Evolutionary conservation across 2,888 invertebrate species (phyloP).

Genomic region (Limnephilus lunatus): DNA sequence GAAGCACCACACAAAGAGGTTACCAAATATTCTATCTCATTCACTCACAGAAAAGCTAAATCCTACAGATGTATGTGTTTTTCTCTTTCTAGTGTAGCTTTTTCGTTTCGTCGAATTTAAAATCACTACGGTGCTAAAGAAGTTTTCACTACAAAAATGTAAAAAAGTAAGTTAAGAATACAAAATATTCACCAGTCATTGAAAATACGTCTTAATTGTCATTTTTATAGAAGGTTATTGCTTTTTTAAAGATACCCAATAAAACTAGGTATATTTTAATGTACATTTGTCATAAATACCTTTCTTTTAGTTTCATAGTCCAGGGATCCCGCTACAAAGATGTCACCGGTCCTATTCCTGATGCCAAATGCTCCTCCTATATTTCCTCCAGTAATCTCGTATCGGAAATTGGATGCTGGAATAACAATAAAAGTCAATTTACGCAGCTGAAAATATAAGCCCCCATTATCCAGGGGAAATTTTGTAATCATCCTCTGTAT

Average conservation of each 20-base stretch:
- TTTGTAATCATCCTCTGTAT: not conserved
- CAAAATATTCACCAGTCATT: not conserved
- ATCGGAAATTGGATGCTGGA: constrained; percentile 75
- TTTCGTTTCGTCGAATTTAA: too few relatives aligned
- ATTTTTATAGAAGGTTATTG: too few relatives aligned
- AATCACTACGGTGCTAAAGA: too few relatives aligned
- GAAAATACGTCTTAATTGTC: too few relatives aligned
- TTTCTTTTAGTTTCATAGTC: constrained; percentile 76
- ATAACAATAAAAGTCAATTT: constrained; percentile 47
- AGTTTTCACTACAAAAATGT: too few relatives aligned
- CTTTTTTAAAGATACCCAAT: not conserved
- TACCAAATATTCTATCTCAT: too few relatives aligned
- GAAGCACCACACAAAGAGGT: too few relatives aligned
- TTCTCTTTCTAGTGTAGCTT: too few relatives aligned
- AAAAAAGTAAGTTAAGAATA: too few relatives aligned
- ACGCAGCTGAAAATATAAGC: not conserved
- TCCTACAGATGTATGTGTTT: too few relatives aligned
- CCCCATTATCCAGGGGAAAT: not conserved
- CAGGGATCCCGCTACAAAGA: constrained; percentile 76
- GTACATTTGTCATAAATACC: constrained; percentile 68
- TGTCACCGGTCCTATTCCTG: constrained; percentile 78
- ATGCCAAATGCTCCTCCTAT: constrained; percentile 77
- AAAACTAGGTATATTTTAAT: not conserved
- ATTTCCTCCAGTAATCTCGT: constrained; percentile 78
- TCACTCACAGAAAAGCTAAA: too few relatives aligned